Percentiles rank a stretch among this genome's conserved stretches.
These are phyloP conservation scores for Eudyptes chrysolophus DNA, from an alignment of 2,113 vertebrate genomes.

Conservation along the genomic window DNA sequence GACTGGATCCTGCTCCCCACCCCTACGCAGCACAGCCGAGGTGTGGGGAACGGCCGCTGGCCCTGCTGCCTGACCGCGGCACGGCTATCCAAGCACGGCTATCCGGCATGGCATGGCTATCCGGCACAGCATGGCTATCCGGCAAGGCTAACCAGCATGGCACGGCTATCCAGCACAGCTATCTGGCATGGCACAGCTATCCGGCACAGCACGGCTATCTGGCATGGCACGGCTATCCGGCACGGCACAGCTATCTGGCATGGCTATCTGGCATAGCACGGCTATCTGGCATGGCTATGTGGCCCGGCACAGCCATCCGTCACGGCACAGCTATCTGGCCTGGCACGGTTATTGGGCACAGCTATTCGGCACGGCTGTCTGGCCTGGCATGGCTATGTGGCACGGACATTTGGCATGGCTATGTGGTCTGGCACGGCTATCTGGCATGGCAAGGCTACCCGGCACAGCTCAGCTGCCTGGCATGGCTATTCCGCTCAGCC, in stretches of 20 bases:
- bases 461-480: neutral
- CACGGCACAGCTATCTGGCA: neutral
- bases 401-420: neutral
- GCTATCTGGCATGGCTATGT: neutral
- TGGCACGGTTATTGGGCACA: no score
- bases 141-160: accelerated
- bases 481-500: neutral
- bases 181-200: neutral
- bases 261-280: neutral
- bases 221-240: no score
- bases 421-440: neutral
- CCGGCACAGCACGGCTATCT: neutral
- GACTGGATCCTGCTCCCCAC: neutral
- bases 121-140: neutral
- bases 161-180: no score
- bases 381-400: neutral
- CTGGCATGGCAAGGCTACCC: neutral
- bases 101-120: no score
- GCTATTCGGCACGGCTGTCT: neutral
- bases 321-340: neutral
- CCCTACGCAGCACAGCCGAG: neutral
- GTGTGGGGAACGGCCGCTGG: neutral
- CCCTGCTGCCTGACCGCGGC: neutral
- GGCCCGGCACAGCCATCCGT: neutral
- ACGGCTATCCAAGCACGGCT: neutral